These are phyloP conservation scores for Tipula helvola DNA, from an alignment of 2,888 invertebrate species.

Conservation along the genomic window DNA sequence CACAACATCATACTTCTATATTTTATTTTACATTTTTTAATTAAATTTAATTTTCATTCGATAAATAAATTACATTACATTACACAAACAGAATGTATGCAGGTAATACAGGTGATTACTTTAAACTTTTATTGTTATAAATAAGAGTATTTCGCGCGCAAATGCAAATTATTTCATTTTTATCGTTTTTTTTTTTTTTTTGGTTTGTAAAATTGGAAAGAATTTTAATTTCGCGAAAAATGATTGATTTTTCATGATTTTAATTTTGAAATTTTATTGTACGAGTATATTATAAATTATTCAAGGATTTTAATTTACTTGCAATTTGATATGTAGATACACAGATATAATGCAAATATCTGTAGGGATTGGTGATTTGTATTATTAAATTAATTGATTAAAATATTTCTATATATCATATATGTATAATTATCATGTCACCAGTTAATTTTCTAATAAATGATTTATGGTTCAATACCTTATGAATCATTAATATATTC, in stretches of 20 bases:
- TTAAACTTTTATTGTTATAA: not conserved
- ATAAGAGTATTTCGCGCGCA: not conserved
- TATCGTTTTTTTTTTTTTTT: not conserved
- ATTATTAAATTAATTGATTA: not conserved
- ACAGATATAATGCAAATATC: not conserved
- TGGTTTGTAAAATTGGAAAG: not conserved
- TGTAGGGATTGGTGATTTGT: not conserved
- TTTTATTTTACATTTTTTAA: not conserved
- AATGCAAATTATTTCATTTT: not conserved
- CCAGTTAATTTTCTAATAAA: not conserved
- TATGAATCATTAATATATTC: not conserved
- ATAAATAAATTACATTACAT: not conserved
- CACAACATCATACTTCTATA: not conserved
- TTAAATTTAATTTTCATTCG: constrained; percentile 4
- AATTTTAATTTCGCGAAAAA: not conserved
- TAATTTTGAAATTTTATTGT: not conserved
- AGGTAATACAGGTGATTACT: not conserved
- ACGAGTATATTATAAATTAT: not conserved
- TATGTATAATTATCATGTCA: not conserved
- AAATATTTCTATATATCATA: not conserved
- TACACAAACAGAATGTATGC: not conserved
- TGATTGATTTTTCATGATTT: not conserved
- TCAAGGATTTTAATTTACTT: not conserved
- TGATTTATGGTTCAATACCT: not conserved
- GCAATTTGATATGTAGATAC: not conserved